Conservation (phyloP, 2,888 invertebrate genomes). For the Augiades crinisus region DNA sequence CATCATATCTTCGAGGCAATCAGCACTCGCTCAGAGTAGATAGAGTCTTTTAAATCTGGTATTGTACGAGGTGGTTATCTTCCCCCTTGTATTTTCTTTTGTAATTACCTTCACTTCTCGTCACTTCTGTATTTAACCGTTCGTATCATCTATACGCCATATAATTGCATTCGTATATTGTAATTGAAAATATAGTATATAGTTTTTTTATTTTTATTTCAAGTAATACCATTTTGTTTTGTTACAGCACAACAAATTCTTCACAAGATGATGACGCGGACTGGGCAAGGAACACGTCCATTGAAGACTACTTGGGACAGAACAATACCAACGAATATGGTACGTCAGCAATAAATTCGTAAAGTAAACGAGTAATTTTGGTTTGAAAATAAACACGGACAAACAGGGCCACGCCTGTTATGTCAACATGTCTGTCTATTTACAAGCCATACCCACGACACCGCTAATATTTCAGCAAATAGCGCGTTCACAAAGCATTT, state of each 20-base stretch:
- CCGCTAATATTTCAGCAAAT: slow-evolving; percentile 2
- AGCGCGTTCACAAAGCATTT: neutral
- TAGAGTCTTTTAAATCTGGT: no score
- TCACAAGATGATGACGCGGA: slow-evolving; percentile 69
- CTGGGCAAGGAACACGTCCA: slow-evolving; percentile 59
- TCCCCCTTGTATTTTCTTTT: no score
- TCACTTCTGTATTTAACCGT: no score
- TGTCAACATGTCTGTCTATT: slow-evolving; percentile 9
- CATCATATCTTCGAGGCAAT: no score
- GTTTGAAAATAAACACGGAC: neutral
- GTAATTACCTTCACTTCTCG: no score
- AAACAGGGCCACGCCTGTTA: neutral
- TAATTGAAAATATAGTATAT: no score
- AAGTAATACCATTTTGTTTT: slow-evolving; percentile 32
- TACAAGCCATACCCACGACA: neutral
- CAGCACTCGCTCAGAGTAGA: no score
- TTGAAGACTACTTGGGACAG: slow-evolving; percentile 54
- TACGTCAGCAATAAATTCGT: slow-evolving; percentile 36
- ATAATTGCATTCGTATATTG: no score
- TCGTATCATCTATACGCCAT: no score
- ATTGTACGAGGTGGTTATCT: no score
- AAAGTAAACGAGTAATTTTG: slow-evolving; percentile 2
- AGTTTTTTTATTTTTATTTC: no score
- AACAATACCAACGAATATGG: slow-evolving; percentile 61
- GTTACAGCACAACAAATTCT: slow-evolving; percentile 61